phyloP scores from a whole-genome alignment of 2,113 vertebrate genomes.

The Mastomys natalensis region DNA sequence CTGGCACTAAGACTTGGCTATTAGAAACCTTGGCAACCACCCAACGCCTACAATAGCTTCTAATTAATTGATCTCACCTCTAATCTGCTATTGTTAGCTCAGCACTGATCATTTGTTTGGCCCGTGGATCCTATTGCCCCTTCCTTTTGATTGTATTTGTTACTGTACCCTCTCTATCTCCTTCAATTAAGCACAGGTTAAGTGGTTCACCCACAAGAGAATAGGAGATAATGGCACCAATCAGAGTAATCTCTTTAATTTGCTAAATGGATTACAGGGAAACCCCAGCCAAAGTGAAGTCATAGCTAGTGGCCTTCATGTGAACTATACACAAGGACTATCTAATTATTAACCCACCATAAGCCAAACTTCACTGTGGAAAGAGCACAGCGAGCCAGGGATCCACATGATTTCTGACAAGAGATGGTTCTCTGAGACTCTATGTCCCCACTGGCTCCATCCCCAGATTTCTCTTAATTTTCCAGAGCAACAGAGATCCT shows the following conservation, averaged over 20 bases:
- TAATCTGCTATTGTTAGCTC: constrained; percentile 93
- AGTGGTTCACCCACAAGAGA: constrained; percentile 93
- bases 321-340: constrained; percentile 91
- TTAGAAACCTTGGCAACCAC: constrained; percentile 92
- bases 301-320: constrained; percentile 91
- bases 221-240: constrained; percentile 93
- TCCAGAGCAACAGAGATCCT: constrained; percentile 66
- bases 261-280: constrained; percentile 94
- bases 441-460: constrained; percentile 52
- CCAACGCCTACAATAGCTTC: constrained; percentile 91
- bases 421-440: constrained; percentile 44
- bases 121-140: constrained; percentile 91
- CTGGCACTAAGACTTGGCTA: constrained; percentile 88
- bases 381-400: constrained; percentile 65
- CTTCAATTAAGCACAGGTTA: constrained; percentile 96
- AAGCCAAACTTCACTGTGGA: constrained; percentile 85
- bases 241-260: constrained; percentile 94
- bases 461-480: constrained; percentile 69
- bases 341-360: constrained; percentile 91
- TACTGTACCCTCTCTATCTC: constrained; percentile 93
- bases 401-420: constrained; percentile 38
- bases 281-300: constrained; percentile 93
- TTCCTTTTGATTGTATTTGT: constrained; percentile 94
- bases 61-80: constrained; percentile 95
- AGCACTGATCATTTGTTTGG: constrained; percentile 92